Evolutionary conservation across 2,888 invertebrate species (phyloP).

Genomic region (Drosophila cyrtoloma): DNA sequence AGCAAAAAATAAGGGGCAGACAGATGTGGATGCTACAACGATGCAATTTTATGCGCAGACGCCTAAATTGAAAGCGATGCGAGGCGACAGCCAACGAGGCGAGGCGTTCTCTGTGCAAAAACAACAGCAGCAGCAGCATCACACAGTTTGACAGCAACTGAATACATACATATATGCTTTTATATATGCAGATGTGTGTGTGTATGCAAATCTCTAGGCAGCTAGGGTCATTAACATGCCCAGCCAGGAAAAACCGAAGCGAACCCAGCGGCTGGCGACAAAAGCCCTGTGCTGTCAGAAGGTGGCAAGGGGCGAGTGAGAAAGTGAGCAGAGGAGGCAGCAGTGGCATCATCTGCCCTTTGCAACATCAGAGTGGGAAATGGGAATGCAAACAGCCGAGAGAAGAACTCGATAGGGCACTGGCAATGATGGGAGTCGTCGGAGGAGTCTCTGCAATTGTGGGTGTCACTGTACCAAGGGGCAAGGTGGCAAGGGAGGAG

Average conservation of each 20-base stretch:
- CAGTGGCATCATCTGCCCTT: slow-evolving; percentile 5
- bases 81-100: slow-evolving; percentile 73
- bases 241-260: slow-evolving; percentile 33
- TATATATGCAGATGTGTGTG: slow-evolving; percentile 38
- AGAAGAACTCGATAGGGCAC: slow-evolving; percentile 12
- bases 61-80: slow-evolving; percentile 82
- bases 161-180: not conserved
- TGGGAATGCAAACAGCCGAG: not conserved
- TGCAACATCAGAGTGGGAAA: slow-evolving; percentile 1
- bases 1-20: slow-evolving; percentile 66
- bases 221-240: slow-evolving; percentile 82
- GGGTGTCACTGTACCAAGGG: slow-evolving; percentile 42
- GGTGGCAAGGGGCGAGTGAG: slow-evolving; percentile 6
- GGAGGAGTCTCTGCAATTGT: slow-evolving; percentile 51
- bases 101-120: slow-evolving; percentile 60
- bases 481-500: not conserved
- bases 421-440: not conserved
- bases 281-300: slow-evolving; percentile 40
- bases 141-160: slow-evolving; percentile 63
- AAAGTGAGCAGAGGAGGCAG: slow-evolving; percentile 4
- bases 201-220: slow-evolving; percentile 69
- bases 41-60: slow-evolving; percentile 82
- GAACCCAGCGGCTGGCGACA: slow-evolving; percentile 47
- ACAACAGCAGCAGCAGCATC: slow-evolving; percentile 22
- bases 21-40: slow-evolving; percentile 44